Percentiles rank a stretch among this genome's conserved stretches.
phyloP scores from a whole-genome alignment of 2,797 vertebrate genomes.

The Yasuhikotakia modesta region DNA sequence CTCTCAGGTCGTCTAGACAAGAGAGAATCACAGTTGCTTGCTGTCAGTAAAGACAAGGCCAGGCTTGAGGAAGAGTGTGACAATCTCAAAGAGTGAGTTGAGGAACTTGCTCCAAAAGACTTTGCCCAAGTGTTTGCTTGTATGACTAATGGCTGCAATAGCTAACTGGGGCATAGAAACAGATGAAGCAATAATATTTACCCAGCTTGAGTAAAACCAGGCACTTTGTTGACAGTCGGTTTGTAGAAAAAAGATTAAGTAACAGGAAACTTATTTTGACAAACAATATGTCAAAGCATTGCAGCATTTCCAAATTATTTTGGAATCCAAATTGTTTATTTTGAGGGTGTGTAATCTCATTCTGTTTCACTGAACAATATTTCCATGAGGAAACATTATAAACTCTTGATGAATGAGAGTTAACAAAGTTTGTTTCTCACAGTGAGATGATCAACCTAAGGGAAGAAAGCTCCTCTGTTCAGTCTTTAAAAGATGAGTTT shows the following conservation, averaged over 20 bases:
- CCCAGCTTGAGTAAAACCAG: background rate
- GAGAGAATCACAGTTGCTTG: slow-evolving; percentile 90
- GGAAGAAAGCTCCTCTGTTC: slow-evolving; percentile 91
- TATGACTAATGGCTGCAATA: slow-evolving; percentile 15
- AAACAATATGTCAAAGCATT: background rate
- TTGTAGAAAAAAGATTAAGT: background rate
- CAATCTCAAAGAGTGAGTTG: slow-evolving; percentile 96
- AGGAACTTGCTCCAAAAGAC: slow-evolving; percentile 3
- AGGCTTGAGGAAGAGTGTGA: slow-evolving; percentile 91
- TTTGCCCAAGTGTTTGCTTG: background rate
- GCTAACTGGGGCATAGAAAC: slow-evolving; percentile 1
- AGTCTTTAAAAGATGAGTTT: slow-evolving; percentile 94
- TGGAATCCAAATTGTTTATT: too few species aligned
- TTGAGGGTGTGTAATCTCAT: background rate
- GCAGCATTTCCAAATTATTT: background rate
- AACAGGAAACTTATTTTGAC: background rate
- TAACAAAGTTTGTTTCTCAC: slow-evolving; percentile 47
- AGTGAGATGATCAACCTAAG: slow-evolving; percentile 92
- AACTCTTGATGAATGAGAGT: background rate
- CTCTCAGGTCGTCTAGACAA: slow-evolving; percentile 90
- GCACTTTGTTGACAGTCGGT: background rate
- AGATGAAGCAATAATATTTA: slow-evolving; percentile 26
- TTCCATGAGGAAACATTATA: too few species aligned
- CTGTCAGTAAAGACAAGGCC: slow-evolving; percentile 95
- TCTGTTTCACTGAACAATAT: background rate